A percentile compares a stretch with the other conserved stretches of the same genome.
Conservation (phyloP, 2,113 vertebrate genomes). For the Galeopterus variegatus region DNA sequence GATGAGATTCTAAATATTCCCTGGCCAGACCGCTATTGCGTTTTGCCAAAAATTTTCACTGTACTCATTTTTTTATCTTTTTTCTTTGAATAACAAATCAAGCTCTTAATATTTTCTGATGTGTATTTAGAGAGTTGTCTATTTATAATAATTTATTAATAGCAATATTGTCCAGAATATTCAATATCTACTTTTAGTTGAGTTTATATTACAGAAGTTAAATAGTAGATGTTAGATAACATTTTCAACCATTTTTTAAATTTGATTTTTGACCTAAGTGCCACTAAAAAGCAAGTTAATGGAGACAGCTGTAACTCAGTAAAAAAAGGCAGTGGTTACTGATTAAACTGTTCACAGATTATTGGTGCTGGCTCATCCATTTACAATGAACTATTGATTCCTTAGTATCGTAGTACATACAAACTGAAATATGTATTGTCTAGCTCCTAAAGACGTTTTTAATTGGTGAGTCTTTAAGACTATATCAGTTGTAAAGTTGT, state of each 20-base stretch:
- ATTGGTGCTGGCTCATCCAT: slow-evolving; percentile 28
- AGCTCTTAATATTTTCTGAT: slow-evolving; percentile 13
- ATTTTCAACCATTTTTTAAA: not conserved
- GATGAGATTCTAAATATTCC: not conserved
- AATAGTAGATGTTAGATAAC: not conserved
- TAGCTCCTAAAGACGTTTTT: not conserved
- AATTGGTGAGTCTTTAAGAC: not conserved
- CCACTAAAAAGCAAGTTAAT: slow-evolving; percentile 39
- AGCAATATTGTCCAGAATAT: not conserved
- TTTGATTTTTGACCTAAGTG: not conserved
- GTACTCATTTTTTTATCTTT: not conserved
- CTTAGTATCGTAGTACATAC: not conserved
- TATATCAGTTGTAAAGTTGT: slow-evolving; percentile 30
- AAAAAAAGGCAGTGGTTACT: slow-evolving; percentile 17
- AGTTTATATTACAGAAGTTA: not conserved
- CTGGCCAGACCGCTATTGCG: not conserved
- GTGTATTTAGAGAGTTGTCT: not conserved
- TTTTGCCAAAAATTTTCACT: not conserved
- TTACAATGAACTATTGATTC: slow-evolving; percentile 71
- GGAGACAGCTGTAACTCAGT: slow-evolving; percentile 13
- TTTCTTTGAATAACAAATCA: slow-evolving; percentile 18
- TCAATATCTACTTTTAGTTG: not conserved
- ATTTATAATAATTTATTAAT: slow-evolving; percentile 45
- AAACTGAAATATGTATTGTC: slow-evolving; percentile 5
- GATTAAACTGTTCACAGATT: slow-evolving; percentile 56